Evolutionary conservation across 2,888 invertebrate genomes (phyloP), one percentile per base, ranked within the genome.

Genomic region (Nudaria mundana): DNA sequence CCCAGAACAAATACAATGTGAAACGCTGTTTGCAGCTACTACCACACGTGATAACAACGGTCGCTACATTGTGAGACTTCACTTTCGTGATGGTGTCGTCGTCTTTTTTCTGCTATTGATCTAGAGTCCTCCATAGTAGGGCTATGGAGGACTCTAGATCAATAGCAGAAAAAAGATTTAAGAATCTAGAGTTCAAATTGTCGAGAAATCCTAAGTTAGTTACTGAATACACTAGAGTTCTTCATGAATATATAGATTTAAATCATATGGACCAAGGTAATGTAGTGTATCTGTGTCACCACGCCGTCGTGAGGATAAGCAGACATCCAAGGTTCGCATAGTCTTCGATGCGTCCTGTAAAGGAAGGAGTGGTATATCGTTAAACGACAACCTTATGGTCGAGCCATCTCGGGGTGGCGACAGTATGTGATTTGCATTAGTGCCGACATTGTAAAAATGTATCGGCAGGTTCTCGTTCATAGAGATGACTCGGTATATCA

Each of bases 371-470:
- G n/a, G n/a, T n/a, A n/a, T n/a, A n/a, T n/a, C n/a, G n/a, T n/a
- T n/a, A n/a, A n/a, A n/a, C n/a, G n/a, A n/a, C n/a, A n/a, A n/a
- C n/a, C n/a, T n/a, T n/a, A n/a, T n/a, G n/a, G n/a, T n/a, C n/a
- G 38, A 41, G 12, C 45, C 45, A 2, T 25, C 30, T 13, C 3
- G 40, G 30, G 30, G 23, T 44, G 40, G 37, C 14, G 40, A 28
- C 5, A 3, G 3, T 23, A 30, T n/a, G n/a, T 6, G 4, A 23
- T 36, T 23, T 8, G 6, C 3, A 7, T 30, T 3, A 11, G 22
- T 4, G 36, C 30, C 0, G 52, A 48, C 16, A 35, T 48, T 1
- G 26, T 39, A 0, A 48, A 48, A 28, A 48, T 48, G 48, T 52
- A 48, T 30, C 29, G 52, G 0, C 38, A 40, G 13, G 30, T 52